Conservation (phyloP, 2,113 vertebrate species). For the Puma concolor region DNA sequence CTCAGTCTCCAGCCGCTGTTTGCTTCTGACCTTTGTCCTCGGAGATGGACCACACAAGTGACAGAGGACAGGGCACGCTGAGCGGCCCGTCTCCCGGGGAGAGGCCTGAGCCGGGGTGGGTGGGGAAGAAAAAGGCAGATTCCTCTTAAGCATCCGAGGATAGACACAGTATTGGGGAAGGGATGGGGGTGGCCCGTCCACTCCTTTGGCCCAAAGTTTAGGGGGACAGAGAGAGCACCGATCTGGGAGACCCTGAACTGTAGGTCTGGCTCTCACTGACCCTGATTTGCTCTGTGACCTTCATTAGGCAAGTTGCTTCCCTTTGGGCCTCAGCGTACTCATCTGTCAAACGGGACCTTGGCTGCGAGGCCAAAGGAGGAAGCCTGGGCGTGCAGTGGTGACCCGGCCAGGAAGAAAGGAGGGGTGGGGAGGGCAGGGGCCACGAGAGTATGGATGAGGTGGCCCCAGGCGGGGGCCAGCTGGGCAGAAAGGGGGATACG, state of each 20-base stretch:
- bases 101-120: not conserved
- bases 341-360: not conserved
- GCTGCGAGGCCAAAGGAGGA: not conserved
- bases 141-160: not conserved
- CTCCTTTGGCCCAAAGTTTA: not conserved
- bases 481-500: accelerated
- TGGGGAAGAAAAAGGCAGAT: not conserved
- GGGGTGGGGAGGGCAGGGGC: not conserved
- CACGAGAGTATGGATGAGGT: accelerated
- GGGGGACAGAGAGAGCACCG: not conserved
- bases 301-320: not conserved
- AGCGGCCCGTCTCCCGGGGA: accelerated
- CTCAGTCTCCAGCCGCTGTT: not conserved
- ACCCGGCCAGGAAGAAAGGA: not conserved
- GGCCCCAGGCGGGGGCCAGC: not conserved
- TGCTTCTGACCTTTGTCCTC: not conserved
- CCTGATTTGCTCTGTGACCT: not conserved
- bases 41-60: accelerated
- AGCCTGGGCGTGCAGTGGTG: accelerated
- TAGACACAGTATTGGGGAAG: accelerated
- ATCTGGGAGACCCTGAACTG: not conserved
- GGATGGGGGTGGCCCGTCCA: accelerated
- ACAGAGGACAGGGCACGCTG: not conserved
- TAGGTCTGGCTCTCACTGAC: not conserved
- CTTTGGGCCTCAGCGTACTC: not conserved